Percentiles rank a stretch among this genome's conserved stretches.
These are phyloP conservation scores for Accipiter cooperii DNA, from an alignment of 2,113 vertebrate genomes.

Conservation along the genomic window DNA sequence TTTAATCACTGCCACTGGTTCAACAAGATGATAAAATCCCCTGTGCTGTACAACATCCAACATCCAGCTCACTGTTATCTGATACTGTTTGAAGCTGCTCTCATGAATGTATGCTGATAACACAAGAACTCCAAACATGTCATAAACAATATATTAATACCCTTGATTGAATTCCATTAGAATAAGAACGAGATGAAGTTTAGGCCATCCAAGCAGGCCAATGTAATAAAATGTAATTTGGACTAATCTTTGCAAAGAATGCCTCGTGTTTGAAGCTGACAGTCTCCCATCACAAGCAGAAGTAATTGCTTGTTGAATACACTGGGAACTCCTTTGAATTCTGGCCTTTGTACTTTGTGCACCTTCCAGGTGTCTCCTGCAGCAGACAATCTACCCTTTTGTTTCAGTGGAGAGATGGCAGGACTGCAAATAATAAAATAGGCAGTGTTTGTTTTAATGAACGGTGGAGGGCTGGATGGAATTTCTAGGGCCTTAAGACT, in stretches of 20 bases:
- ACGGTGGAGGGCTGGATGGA: constrained; percentile 61
- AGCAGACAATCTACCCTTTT: constrained; percentile 85
- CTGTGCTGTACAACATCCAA: constrained; percentile 84
- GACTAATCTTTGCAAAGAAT: constrained; percentile 96
- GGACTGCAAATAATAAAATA: constrained; percentile 74
- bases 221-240: constrained; percentile 99
- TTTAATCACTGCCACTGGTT: constrained; percentile 96
- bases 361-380: constrained; percentile 89
- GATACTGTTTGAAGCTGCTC: constrained; percentile 87
- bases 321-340: constrained; percentile 79
- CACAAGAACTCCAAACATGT: constrained; percentile 92
- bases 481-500: constrained; percentile 65
- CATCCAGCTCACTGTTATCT: constrained; percentile 86
- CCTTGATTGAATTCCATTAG: constrained; percentile 89
- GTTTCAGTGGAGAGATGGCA: constrained; percentile 70
- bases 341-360: constrained; percentile 74
- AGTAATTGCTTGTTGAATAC: constrained; percentile 89
- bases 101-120: constrained; percentile 87
- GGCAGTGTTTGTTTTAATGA: constrained; percentile 68
- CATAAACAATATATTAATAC: constrained; percentile 90
- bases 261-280: constrained; percentile 90
- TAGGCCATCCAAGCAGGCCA: constrained; percentile 78
- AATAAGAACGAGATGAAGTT: constrained; percentile 85
- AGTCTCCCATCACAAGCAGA: constrained; percentile 83
- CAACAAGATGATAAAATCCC: constrained; percentile 89